Evolutionary conservation across 2,797 vertebrate genomes (phyloP).

Genomic region (Onychomys torridus): DNA sequence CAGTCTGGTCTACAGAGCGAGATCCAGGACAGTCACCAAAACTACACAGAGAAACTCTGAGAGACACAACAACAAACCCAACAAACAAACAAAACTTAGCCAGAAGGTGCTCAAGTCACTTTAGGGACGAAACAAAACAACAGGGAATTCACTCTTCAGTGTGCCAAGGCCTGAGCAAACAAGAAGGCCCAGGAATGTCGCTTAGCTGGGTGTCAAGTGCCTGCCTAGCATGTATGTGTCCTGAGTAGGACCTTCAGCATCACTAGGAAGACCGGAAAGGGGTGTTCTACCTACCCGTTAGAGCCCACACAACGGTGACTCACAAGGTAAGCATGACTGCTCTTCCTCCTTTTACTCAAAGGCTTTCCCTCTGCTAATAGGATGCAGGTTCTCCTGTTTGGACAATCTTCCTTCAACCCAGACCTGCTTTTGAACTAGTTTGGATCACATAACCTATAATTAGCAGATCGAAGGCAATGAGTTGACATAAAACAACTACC

Average conservation of each 20-base stretch:
- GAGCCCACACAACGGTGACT: not conserved
- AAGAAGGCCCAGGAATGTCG: not conserved
- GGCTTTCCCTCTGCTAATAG: not conserved
- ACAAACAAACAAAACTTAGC: not conserved
- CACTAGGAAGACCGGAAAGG: not conserved
- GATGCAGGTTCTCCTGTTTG: not conserved
- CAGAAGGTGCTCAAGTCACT: not conserved
- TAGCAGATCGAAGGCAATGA: not conserved
- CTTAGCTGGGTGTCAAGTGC: not conserved
- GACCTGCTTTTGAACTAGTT: conserved; percentile 1
- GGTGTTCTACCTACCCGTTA: not conserved
- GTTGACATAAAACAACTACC: not conserved
- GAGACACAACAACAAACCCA: no score
- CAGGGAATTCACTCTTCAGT: not conserved
- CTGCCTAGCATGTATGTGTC: not conserved
- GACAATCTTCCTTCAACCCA: not conserved
- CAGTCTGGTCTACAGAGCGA: no score
- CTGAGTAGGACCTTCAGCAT: not conserved
- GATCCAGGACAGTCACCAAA: no score
- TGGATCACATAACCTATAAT: not conserved
- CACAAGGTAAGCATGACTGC: not conserved
- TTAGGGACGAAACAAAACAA: not conserved
- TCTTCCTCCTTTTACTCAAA: not conserved
- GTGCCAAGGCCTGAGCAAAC: not conserved
- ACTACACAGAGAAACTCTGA: no score